These are phyloP conservation scores for Dysmachus trigonus DNA, from an alignment of 2,888 invertebrate species.

Conservation along the genomic window DNA sequence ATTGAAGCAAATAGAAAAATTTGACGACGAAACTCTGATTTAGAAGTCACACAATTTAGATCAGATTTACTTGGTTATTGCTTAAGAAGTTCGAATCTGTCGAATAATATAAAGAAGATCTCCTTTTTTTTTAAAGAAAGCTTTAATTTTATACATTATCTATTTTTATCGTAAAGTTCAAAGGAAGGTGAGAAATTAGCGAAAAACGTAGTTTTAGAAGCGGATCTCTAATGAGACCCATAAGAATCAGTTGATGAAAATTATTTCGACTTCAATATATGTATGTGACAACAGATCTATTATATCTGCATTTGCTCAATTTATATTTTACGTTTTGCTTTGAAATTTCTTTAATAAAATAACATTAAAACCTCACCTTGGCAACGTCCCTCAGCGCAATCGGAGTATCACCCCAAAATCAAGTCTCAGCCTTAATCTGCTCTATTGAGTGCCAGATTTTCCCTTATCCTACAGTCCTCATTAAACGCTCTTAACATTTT, in stretches of 20 bases:
- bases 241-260: too few species aligned
- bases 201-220: neutral
- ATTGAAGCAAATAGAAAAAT: too few species aligned
- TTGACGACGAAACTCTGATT: too few species aligned
- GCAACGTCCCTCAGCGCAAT: neutral
- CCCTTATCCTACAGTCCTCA: constrained; percentile 38
- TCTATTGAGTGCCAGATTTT: constrained; percentile 40
- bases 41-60: too few species aligned
- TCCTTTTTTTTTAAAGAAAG: too few species aligned
- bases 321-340: neutral
- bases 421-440: constrained; percentile 29
- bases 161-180: neutral
- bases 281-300: neutral
- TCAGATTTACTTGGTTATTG: too few species aligned
- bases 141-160: neutral
- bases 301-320: neutral
- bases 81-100: too few species aligned
- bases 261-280: neutral
- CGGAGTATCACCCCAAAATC: constrained; percentile 26
- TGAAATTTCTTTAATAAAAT: constrained; percentile 1
- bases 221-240: neutral
- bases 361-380: constrained; percentile 23
- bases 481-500: constrained; percentile 39
- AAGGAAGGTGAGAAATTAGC: neutral
- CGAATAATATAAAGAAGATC: too few species aligned